Evolutionary conservation across 1,140 invertebrate genomes (phyloP).

Genomic region (Drosophila varians): DNA sequence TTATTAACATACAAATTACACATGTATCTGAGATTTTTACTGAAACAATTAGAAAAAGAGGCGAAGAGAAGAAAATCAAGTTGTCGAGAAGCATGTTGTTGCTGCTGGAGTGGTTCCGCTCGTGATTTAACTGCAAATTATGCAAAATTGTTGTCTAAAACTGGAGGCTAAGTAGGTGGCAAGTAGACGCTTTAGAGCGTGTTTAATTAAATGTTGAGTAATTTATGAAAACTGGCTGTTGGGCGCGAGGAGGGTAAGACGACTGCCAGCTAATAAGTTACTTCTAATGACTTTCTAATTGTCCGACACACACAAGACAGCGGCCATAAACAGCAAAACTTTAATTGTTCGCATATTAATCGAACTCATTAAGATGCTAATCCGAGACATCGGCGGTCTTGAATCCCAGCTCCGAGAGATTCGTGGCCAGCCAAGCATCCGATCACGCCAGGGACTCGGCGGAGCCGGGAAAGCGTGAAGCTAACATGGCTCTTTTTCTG

Average conservation of each 20-base stretch:
- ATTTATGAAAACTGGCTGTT: constrained; percentile 66
- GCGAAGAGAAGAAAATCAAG: constrained; percentile 58
- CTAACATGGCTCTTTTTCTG: constrained; percentile 48
- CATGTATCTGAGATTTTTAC: constrained; percentile 47
- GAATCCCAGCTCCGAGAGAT: constrained; percentile 11
- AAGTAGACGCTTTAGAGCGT: constrained; percentile 80
- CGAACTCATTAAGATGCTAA: constrained; percentile 76
- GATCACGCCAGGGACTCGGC: constrained; percentile 5
- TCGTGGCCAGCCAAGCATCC: constrained; percentile 32
- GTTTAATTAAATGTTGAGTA: constrained; percentile 82
- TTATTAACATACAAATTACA: constrained; percentile 63
- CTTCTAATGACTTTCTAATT: constrained; percentile 79
- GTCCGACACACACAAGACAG: constrained; percentile 43
- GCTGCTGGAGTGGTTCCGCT: constrained; percentile 23
- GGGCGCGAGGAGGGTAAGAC: neutral
- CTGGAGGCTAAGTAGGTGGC: constrained; percentile 78
- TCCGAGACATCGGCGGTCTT: constrained; percentile 20
- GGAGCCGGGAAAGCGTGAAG: constrained; percentile 60
- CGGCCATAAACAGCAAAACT: constrained; percentile 59
- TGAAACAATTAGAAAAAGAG: constrained; percentile 47
- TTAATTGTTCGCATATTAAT: constrained; percentile 79
- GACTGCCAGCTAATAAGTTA: constrained; percentile 65
- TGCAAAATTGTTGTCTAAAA: constrained; percentile 81
- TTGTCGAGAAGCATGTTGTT: constrained; percentile 23
- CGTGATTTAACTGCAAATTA: constrained; percentile 76